Evolutionary conservation across 2,797 vertebrate genomes (phyloP), one percentile per base, ranked within the genome.

Genomic region (Allobates femoralis): DNA sequence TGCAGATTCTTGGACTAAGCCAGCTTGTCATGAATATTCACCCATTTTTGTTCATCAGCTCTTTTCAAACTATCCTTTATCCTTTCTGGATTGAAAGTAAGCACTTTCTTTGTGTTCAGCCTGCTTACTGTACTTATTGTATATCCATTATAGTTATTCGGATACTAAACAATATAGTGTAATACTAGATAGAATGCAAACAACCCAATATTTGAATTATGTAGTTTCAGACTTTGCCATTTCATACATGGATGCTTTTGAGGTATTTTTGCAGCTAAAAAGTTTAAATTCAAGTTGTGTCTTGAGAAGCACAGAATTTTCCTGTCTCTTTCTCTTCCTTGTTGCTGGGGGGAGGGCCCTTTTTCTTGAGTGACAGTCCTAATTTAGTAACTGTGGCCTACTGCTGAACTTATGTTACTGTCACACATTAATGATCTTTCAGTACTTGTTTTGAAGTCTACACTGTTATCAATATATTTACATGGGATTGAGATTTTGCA

Each of bases 21-120:
- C 86, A 84, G 86, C 66, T 84, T 80, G 86, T 87, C 76, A 87
- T 84, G 56, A 87, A 87, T 87, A 87, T 87, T 87, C 66, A 64
- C 46, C 77, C n/a, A 64, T 56, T 87, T 87, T 87, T 73, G 64
- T 87, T 87, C 56, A 81, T 81, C 85, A 75, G 78, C 69, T 86
- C 62, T 87, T 84, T 87, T 84, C 11, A 64, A 80, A 74, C 81
- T 73, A 74, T 79, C 84, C 67, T 80, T 87, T 80, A 75, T 75
- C 86, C 58, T 74, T 53, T 41, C 32, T 79, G 32, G 67, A 83
- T 71, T 74, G 46, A 79, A 53, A 53, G 53, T 53, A 79, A 83
- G 37, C 34, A 83, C 34, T 67, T 82, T 76, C 79, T 76, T 86
- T 86, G 55, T 76, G 69, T 58, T 55, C 79, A 66, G 58, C 15